phyloP scores from a whole-genome alignment of 2,113 vertebrate species.

The Oryctolagus cuniculus region DNA sequence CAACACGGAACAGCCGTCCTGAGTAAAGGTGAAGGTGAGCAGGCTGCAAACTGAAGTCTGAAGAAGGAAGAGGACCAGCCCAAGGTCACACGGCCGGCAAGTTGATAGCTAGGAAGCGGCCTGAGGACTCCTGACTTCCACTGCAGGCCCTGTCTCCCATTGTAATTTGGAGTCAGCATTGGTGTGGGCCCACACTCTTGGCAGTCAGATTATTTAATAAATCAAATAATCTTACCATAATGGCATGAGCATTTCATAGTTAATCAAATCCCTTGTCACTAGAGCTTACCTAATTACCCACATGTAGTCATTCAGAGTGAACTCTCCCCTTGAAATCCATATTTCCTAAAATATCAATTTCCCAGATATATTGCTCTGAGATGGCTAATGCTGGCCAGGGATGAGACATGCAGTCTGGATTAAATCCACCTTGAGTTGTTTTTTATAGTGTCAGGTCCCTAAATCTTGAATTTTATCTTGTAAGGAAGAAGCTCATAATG shows the following conservation, averaged over 20 bases:
- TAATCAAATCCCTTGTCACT: conserved; percentile 66
- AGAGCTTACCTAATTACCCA: conserved; percentile 63
- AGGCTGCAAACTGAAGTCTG: not conserved
- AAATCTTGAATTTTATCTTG: conserved; percentile 75
- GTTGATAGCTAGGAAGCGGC: not conserved
- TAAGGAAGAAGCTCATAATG: conserved; percentile 79
- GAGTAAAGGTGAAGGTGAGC: not conserved
- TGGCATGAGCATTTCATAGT: conserved; percentile 42
- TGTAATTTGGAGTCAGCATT: not conserved
- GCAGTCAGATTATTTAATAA: conserved; percentile 56
- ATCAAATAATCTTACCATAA: conserved; percentile 64
- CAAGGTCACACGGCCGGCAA: not conserved
- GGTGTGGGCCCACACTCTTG: not conserved
- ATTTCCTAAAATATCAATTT: conserved; percentile 78
- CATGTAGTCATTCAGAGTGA: conserved; percentile 52
- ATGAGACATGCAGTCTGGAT: conserved; percentile 65
- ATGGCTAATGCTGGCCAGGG: not conserved
- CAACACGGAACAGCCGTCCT: not conserved
- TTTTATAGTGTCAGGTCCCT: conserved; percentile 59
- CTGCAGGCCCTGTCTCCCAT: not conserved
- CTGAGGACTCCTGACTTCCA: not conserved
- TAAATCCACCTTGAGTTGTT: conserved; percentile 61
- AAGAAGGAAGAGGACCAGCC: not conserved
- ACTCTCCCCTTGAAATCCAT: conserved; percentile 70
- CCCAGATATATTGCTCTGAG: conserved; percentile 51